Evolutionary conservation across 1,140 invertebrate genomes (phyloP).

Genomic region (Xylocopa sonorina): DNA sequence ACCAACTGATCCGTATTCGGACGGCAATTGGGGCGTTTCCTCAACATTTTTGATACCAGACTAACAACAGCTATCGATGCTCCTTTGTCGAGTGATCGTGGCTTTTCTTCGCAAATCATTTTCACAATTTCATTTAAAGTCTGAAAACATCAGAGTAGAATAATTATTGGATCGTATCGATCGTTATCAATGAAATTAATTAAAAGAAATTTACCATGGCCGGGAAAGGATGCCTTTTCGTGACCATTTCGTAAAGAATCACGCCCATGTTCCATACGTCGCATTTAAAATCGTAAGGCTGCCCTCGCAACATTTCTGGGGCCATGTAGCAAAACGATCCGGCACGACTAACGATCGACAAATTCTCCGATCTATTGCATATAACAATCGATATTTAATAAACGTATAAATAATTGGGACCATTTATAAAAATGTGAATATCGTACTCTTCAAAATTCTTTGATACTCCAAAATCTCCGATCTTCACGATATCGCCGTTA

Average conservation of each 20-base stretch:
- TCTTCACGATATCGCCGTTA: constrained; percentile 85
- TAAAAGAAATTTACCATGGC: constrained; percentile 80
- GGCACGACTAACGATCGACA: constrained; percentile 83
- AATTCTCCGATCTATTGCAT: constrained; percentile 14
- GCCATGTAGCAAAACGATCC: constrained; percentile 94
- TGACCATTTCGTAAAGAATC: constrained; percentile 89
- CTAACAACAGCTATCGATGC: constrained; percentile 57
- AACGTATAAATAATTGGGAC: not conserved
- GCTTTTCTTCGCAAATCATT: constrained; percentile 65
- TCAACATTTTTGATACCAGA: constrained; percentile 75
- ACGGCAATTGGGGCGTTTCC: constrained; percentile 66
- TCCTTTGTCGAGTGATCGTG: constrained; percentile 57
- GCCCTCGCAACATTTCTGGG: constrained; percentile 91
- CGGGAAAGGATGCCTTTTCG: constrained; percentile 84
- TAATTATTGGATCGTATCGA: not conserved
- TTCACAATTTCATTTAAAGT: constrained; percentile 63
- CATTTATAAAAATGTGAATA: constrained; percentile 28
- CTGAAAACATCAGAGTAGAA: constrained; percentile 49
- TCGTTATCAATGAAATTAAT: not conserved
- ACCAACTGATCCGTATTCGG: constrained; percentile 72
- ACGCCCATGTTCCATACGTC: constrained; percentile 95
- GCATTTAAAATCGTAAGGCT: constrained; percentile 88
- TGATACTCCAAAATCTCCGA: constrained; percentile 91
- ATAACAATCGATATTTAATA: not conserved
- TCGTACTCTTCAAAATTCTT: constrained; percentile 82